Conservation (phyloP, 2,888 invertebrate species). For the Allolobophora icterica region DNA sequence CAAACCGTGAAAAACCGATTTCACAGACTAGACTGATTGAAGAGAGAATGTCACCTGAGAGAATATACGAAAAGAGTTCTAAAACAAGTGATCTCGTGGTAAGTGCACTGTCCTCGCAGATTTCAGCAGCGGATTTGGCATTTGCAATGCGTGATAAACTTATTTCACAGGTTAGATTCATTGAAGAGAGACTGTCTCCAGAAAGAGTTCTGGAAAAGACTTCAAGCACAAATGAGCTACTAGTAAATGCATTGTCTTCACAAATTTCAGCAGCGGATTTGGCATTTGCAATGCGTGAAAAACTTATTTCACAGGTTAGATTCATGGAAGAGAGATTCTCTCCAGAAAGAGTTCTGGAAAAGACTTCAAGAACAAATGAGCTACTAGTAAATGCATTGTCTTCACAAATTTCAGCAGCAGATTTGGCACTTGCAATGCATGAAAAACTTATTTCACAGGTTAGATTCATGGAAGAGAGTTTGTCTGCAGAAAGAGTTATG, state of each 20-base stretch:
- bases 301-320: background rate
- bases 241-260: background rate
- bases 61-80: background rate
- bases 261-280: background rate
- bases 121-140: background rate
- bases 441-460: constrained; percentile 11
- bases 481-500: background rate
- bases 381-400: background rate
- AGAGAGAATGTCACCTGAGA: background rate
- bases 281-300: background rate
- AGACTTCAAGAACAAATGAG: background rate
- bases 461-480: background rate
- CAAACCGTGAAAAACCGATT: background rate
- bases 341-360: background rate
- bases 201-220: background rate
- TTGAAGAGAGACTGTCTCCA: background rate
- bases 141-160: background rate
- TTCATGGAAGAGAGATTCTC: background rate
- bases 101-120: background rate
- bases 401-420: background rate
- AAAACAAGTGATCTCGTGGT: background rate
- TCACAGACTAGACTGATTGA: background rate
- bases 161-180: background rate
- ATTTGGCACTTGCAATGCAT: background rate
- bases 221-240: background rate